Percentiles rank a stretch among this genome's conserved stretches.
These are phyloP conservation scores for Saimiri boliviensis DNA, from an alignment of 2,113 vertebrate species.

Conservation along the genomic window DNA sequence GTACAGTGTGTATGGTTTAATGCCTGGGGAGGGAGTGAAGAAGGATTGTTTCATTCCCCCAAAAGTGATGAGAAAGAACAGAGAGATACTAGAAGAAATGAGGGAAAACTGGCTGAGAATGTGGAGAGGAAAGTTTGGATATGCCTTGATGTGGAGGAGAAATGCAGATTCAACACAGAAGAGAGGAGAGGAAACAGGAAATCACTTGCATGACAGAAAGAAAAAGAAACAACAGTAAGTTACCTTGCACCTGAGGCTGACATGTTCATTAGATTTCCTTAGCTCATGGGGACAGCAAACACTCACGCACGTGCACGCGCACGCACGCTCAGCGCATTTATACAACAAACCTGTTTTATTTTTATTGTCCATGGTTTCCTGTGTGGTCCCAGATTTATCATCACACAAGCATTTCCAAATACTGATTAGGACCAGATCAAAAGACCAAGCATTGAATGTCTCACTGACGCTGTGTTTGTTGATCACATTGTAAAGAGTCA, in stretches of 20 bases:
- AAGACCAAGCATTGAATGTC: background rate
- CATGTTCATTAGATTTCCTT: background rate
- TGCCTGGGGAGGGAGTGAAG: background rate
- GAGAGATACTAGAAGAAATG: background rate
- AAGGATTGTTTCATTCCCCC: background rate
- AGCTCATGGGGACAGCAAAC: background rate
- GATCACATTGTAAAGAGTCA: background rate
- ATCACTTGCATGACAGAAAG: background rate
- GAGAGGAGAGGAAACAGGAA: background rate
- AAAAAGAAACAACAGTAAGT: background rate
- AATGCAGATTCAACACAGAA: background rate
- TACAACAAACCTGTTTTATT: background rate
- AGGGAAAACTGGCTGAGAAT: background rate
- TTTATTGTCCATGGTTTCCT: background rate
- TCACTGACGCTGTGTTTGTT: background rate
- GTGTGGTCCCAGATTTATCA: background rate
- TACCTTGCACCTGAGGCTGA: background rate
- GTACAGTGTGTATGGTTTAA: background rate
- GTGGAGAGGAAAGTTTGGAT: background rate
- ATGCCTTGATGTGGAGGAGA: background rate
- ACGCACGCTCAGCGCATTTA: background rate
- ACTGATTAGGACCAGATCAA: background rate
- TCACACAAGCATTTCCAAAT: background rate
- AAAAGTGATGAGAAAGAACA: background rate
- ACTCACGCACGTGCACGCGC: accelerated